These are phyloP conservation scores for Pachycephala philippinensis DNA, from an alignment of 2,113 vertebrate genomes.

Conservation along the genomic window DNA sequence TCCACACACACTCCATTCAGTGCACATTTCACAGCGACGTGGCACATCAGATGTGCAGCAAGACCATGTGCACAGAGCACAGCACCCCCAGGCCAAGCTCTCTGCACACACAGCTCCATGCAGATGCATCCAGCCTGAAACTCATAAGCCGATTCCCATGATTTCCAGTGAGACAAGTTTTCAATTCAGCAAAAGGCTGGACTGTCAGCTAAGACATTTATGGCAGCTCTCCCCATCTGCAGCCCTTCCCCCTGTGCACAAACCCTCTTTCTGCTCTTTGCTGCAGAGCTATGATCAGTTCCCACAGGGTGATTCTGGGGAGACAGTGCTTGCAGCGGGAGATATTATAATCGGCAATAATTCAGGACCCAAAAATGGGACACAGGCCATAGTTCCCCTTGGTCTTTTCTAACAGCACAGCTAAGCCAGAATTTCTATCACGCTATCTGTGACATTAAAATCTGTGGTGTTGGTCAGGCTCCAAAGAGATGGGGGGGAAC, in stretches of 20 bases:
- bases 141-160: fast-evolving
- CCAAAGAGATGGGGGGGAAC: background rate
- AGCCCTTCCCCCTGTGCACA: background rate
- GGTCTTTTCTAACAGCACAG: background rate
- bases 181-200: background rate
- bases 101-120: background rate
- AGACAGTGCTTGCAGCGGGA: background rate
- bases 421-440: background rate
- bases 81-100: background rate
- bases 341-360: background rate
- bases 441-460: background rate
- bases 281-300: background rate
- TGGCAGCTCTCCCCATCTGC: background rate
- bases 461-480: background rate
- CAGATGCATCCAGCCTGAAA: background rate
- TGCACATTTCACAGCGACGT: background rate
- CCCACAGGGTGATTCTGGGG: background rate
- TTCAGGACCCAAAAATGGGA: background rate
- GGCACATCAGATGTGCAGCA: background rate
- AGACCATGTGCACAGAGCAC: background rate
- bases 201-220: background rate
- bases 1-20: background rate
- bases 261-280: background rate
- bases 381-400: background rate
- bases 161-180: background rate